Evolutionary conservation across 2,888 invertebrate species (phyloP).

Genomic region (Pyrgus malvae): DNA sequence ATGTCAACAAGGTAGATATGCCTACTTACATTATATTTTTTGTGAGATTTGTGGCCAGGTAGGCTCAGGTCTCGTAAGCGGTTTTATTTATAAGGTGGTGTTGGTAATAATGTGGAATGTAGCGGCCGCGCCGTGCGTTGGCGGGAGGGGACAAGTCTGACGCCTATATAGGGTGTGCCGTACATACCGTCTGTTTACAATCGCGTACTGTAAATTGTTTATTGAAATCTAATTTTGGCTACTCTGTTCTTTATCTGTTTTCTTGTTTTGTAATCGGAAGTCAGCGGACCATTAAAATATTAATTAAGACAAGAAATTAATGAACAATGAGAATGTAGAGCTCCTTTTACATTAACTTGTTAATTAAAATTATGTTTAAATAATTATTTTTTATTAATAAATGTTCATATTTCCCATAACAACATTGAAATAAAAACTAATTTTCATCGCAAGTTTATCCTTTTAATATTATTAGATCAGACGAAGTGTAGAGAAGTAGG

Average conservation of each 20-base stretch:
- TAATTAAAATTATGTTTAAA: no score
- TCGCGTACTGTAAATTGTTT: conserved; percentile 7
- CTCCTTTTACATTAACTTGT: no score
- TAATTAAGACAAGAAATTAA: no score
- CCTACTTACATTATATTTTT: conserved; percentile 48
- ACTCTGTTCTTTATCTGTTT: not conserved
- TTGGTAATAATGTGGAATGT: conserved; percentile 73
- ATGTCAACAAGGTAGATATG: conserved; percentile 65
- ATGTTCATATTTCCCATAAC: no score
- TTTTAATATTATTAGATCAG: no score
- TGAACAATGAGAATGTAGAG: no score
- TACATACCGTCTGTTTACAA: not conserved
- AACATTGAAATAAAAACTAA: no score
- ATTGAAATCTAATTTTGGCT: conserved; percentile 6
- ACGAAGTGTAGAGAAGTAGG: no score
- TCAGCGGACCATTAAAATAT: no score
- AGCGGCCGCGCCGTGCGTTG: conserved; percentile 48
- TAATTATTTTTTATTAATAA: no score
- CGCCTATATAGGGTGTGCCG: conserved; percentile 51
- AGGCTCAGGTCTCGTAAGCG: conserved; percentile 61
- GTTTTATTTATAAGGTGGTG: conserved; percentile 73
- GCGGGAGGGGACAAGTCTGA: conserved; percentile 42
- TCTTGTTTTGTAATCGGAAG: no score
- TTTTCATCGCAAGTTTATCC: no score
- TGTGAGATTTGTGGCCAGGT: conserved; percentile 62